phyloP scores from a whole-genome alignment of 1,140 invertebrate genomes.

The Telenomus remus region DNA sequence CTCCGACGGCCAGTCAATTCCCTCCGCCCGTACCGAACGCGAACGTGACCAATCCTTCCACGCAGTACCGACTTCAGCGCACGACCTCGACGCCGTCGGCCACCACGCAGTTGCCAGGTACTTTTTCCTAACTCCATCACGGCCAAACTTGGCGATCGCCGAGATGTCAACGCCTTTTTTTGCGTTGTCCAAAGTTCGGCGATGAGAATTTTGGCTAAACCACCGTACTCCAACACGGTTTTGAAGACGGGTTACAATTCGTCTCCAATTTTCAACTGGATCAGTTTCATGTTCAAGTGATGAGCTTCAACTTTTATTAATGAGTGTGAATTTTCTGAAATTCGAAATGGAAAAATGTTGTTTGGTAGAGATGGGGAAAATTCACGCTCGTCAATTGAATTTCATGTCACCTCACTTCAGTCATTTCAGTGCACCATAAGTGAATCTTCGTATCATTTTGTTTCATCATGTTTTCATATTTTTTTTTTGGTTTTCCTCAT shows the following conservation, averaged over 20 bases:
- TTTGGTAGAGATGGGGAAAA: constrained; percentile 1
- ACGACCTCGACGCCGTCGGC: constrained; percentile 80
- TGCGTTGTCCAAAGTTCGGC: too few relatives aligned
- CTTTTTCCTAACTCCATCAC: neutral
- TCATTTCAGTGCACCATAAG: constrained; percentile 31
- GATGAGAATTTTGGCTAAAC: too few relatives aligned
- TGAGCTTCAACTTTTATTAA: too few relatives aligned
- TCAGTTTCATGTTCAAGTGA: too few relatives aligned
- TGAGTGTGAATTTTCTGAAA: too few relatives aligned
- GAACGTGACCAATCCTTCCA: constrained; percentile 74
- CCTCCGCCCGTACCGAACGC: constrained; percentile 77
- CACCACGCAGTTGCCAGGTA: constrained; percentile 82
- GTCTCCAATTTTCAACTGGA: too few relatives aligned
- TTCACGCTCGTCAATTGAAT: neutral
- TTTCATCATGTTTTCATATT: too few relatives aligned
- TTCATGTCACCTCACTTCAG: constrained; percentile 22
- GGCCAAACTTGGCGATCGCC: neutral
- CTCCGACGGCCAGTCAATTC: constrained; percentile 73
- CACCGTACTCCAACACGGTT: too few relatives aligned
- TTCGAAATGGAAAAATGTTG: too few relatives aligned
- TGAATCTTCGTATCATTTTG: too few relatives aligned
- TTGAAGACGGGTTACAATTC: too few relatives aligned
- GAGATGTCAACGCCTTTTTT: too few relatives aligned
- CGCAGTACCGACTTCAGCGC: constrained; percentile 79
- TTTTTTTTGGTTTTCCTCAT: constrained; percentile 1